Evolutionary conservation across 2,797 vertebrate genomes (phyloP).

Genomic region (Microcaecilia unicolor): DNA sequence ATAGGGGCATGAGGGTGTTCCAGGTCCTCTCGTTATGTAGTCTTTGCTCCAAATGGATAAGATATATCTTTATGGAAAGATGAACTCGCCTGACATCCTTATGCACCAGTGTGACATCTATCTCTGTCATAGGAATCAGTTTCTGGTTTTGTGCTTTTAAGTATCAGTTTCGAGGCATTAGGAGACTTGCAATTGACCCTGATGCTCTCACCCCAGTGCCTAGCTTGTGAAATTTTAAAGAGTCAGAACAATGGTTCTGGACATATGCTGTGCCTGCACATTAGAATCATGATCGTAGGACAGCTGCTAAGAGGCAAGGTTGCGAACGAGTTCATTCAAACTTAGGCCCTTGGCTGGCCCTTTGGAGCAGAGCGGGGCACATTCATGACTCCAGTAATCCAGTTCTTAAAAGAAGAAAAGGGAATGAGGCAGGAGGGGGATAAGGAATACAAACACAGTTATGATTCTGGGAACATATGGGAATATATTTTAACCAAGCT

Average conservation of each 20-base stretch:
- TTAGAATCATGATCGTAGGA: too few species aligned
- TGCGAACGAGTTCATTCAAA: too few species aligned
- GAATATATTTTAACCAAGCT: too few species aligned
- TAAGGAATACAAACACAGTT: too few species aligned
- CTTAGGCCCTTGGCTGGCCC: too few species aligned
- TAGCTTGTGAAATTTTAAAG: slow-evolving; percentile 1
- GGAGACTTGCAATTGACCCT: slow-evolving; percentile 13
- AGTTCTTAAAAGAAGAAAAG: too few species aligned
- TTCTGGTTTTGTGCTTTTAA: neutral
- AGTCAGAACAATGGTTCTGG: neutral
- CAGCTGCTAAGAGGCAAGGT: too few species aligned
- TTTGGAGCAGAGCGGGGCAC: too few species aligned
- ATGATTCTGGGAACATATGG: too few species aligned
- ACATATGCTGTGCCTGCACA: slow-evolving; percentile 5
- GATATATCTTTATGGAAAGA: slow-evolving; percentile 33
- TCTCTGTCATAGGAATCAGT: neutral
- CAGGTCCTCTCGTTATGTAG: slow-evolving; percentile 30
- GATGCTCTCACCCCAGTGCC: slow-evolving; percentile 13
- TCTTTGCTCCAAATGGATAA: slow-evolving; percentile 19
- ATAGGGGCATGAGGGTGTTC: slow-evolving; percentile 10
- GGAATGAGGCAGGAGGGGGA: too few species aligned
- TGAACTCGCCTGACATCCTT: slow-evolving; percentile 20
- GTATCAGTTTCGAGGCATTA: slow-evolving; percentile 19
- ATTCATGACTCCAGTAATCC: too few species aligned
- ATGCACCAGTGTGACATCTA: slow-evolving; percentile 17